Percentiles rank a stretch among this genome's conserved stretches.
Evolutionary conservation across 2,888 invertebrate genomes (phyloP).

Genomic region (Gisinianus flammeolus): DNA sequence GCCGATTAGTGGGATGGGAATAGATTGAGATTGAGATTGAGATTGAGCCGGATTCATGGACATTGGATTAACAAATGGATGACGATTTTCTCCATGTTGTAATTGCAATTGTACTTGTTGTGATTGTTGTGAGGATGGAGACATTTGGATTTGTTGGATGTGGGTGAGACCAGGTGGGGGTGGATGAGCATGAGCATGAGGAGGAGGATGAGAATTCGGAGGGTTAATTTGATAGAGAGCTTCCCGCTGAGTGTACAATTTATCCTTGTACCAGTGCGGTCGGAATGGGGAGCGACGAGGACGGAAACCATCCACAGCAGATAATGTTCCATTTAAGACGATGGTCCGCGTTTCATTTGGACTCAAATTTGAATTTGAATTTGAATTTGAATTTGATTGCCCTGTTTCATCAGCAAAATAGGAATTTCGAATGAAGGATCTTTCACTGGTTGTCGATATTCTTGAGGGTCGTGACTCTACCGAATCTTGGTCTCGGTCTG

Average conservation of each 20-base stretch:
- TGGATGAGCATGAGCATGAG: slow-evolving; percentile 14
- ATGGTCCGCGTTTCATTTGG: slow-evolving; percentile 16
- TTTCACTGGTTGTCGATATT: slow-evolving; percentile 26
- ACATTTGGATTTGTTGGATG: background rate
- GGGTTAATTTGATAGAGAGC: slow-evolving; percentile 21
- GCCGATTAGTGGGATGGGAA: background rate
- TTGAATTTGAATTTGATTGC: background rate
- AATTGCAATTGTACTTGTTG: background rate
- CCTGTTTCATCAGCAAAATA: slow-evolving; percentile 19
- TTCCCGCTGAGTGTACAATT: slow-evolving; percentile 28
- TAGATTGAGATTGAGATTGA: background rate
- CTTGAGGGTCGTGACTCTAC: background rate
- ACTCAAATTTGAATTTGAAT: background rate
- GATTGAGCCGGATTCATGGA: background rate
- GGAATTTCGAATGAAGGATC: slow-evolving; percentile 42
- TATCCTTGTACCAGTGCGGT: slow-evolving; percentile 35
- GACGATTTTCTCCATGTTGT: slow-evolving; percentile 2
- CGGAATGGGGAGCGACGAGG: slow-evolving; percentile 25
- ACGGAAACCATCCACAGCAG: slow-evolving; percentile 26
- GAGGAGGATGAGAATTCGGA: slow-evolving; percentile 28
- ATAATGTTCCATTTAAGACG: slow-evolving; percentile 25
- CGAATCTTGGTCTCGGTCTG: background rate
- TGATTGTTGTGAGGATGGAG: too few relatives aligned
- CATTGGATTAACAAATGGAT: slow-evolving; percentile 6
- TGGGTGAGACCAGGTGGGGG: slow-evolving; percentile 26